Evolutionary conservation across 2,797 vertebrate species (phyloP).

Genomic region (Hylomyscus alleni): DNA sequence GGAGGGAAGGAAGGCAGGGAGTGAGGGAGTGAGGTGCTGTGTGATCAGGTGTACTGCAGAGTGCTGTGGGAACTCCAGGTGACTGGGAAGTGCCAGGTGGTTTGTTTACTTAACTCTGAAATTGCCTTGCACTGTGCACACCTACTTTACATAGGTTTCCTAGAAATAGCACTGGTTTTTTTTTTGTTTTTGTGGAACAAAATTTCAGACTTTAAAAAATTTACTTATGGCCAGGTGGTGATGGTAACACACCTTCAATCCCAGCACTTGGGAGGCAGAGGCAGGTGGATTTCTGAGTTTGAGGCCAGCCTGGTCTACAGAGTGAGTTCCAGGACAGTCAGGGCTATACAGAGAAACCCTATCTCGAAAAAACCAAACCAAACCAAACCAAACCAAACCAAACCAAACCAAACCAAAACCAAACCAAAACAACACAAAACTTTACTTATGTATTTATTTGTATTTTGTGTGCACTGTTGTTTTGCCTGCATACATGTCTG

Average conservation of each 20-base stretch:
- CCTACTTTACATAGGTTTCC: slow-evolving; percentile 8
- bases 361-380: no score
- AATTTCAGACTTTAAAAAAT: not conserved
- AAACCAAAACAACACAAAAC: no score
- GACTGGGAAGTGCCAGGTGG: not conserved
- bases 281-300: no score
- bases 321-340: no score
- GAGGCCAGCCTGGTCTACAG: no score
- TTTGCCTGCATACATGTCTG: not conserved
- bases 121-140: not conserved
- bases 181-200: slow-evolving; percentile 1
- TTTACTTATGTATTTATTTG: not conserved
- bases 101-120: not conserved
- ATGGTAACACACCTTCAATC: no score
- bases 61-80: not conserved
- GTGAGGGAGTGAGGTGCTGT: slow-evolving; percentile 16
- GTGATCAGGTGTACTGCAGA: not conserved
- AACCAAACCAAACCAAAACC: no score
- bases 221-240: no score
- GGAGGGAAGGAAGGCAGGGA: slow-evolving; percentile 32
- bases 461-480: not conserved
- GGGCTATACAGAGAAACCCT: no score
- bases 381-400: no score
- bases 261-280: no score
- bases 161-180: slow-evolving; percentile 28